phyloP scores from a whole-genome alignment of 2,113 vertebrate genomes.

The Eretmochelys imbricata region DNA sequence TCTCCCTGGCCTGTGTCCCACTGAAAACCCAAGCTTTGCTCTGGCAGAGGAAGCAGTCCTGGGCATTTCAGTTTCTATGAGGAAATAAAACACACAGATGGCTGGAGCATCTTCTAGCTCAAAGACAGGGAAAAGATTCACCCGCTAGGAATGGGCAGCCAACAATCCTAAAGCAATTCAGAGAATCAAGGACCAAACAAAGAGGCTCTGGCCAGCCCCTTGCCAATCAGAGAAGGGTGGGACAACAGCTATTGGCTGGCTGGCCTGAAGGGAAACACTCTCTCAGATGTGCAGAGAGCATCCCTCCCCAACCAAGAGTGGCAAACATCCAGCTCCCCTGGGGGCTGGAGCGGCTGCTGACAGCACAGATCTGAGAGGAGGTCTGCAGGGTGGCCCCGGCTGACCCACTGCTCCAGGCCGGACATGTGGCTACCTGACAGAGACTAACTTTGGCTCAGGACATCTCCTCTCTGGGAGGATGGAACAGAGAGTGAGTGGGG shows the following conservation, averaged over 20 bases:
- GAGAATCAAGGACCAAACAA: constrained; percentile 50
- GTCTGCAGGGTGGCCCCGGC: constrained; percentile 88
- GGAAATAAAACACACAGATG: constrained; percentile 72
- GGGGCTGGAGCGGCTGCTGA: constrained; percentile 78
- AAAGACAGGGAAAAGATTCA: constrained; percentile 77
- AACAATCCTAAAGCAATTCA: neutral
- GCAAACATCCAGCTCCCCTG: constrained; percentile 54
- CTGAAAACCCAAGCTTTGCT: constrained; percentile 31
- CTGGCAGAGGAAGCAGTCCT: constrained; percentile 69
- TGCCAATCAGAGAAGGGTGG: constrained; percentile 39
- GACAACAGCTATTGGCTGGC: neutral
- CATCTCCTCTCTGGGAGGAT: constrained; percentile 67
- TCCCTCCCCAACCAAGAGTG: constrained; percentile 40
- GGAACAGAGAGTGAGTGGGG: constrained; percentile 33
- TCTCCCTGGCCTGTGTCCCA: neutral
- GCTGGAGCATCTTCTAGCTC: constrained; percentile 67
- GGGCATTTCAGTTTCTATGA: constrained; percentile 63
- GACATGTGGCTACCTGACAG: constrained; percentile 77
- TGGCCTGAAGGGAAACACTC: constrained; percentile 42
- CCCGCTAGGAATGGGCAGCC: constrained; percentile 51
- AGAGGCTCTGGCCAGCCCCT: constrained; percentile 3
- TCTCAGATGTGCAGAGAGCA: constrained; percentile 57
- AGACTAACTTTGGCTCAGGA: constrained; percentile 77
- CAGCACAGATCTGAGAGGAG: constrained; percentile 85
- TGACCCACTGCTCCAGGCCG: constrained; percentile 78